Evolutionary conservation across 1,140 invertebrate species (phyloP).

Genomic region (Bombus vancouverensis): DNA sequence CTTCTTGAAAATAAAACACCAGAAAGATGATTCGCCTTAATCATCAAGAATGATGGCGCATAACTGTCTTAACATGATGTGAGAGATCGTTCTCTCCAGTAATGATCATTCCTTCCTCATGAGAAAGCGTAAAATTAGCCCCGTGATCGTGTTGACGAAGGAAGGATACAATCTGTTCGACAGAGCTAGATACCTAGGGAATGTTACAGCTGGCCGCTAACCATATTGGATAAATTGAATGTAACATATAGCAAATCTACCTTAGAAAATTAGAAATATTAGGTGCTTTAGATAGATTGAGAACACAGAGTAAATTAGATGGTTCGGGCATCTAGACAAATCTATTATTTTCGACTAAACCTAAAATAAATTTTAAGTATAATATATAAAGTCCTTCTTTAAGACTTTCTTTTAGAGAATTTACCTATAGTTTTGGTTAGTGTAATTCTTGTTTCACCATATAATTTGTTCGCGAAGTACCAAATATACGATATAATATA

Average conservation of each 20-base stretch:
- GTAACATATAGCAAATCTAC: neutral
- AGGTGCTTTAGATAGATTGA: neutral
- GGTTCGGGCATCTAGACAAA: neutral
- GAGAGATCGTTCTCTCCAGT: neutral
- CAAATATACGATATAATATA: too few relatives aligned
- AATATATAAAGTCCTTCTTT: too few relatives aligned
- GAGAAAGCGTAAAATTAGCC: constrained; percentile 24
- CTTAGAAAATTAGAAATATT: constrained; percentile 1
- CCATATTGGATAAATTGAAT: constrained; percentile 1
- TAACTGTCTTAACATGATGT: constrained; percentile 11
- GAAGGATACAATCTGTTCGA: constrained; percentile 12
- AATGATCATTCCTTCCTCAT: constrained; percentile 23
- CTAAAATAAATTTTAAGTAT: neutral
- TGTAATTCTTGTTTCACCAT: too few relatives aligned
- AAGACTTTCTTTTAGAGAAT: too few relatives aligned
- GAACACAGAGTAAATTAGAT: neutral
- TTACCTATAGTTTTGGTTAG: too few relatives aligned
- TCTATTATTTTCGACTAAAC: neutral
- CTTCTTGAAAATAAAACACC: neutral
- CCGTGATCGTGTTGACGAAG: constrained; percentile 4
- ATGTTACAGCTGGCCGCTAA: neutral
- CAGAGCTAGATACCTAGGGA: neutral
- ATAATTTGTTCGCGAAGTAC: too few relatives aligned
- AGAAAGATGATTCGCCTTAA: neutral
- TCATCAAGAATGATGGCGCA: constrained; percentile 24